Evolutionary conservation across 2,797 vertebrate species (phyloP).

Genomic region (Myripristis murdjan): DNA sequence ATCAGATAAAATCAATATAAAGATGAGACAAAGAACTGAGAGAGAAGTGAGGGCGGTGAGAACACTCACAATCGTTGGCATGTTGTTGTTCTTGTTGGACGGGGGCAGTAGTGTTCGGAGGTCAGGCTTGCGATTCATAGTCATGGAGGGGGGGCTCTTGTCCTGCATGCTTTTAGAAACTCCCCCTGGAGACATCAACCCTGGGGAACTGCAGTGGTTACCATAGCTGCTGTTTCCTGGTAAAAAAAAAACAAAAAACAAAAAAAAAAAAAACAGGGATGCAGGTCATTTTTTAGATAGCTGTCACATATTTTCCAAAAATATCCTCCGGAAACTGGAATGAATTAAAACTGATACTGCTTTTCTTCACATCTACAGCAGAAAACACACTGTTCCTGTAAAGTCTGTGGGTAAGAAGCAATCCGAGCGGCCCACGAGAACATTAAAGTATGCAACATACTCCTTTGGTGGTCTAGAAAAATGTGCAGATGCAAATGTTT

Average conservation of each 20-base stretch:
- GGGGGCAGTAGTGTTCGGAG: conserved; percentile 95
- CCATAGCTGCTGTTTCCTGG: conserved; percentile 92
- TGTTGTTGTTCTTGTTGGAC: conserved; percentile 90
- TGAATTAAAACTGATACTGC: neutral
- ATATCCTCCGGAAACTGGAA: neutral
- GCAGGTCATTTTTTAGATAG: neutral
- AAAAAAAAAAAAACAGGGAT: conserved; percentile 14
- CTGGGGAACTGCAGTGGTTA: conserved; percentile 93
- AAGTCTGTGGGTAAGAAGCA: too few species aligned
- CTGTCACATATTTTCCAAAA: neutral
- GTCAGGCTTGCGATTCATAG: conserved; percentile 93
- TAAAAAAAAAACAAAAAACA: conserved; percentile 24
- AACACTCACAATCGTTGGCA: conserved; percentile 90
- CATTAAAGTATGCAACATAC: too few species aligned
- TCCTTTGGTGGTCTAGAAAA: too few species aligned
- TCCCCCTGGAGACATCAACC: conserved; percentile 93
- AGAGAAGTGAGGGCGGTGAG: too few species aligned
- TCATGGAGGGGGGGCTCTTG: conserved; percentile 92
- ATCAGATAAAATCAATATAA: neutral
- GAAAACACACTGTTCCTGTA: too few species aligned
- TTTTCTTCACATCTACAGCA: too few species aligned
- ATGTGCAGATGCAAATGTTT: too few species aligned
- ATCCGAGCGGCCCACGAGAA: too few species aligned
- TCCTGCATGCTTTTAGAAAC: conserved; percentile 93
- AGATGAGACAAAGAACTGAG: rapidly evolving